A percentile compares a stretch with the other conserved stretches of the same genome.
Evolutionary conservation across 2,888 invertebrate genomes (phyloP).

Genomic region (Hydraecia micacea): DNA sequence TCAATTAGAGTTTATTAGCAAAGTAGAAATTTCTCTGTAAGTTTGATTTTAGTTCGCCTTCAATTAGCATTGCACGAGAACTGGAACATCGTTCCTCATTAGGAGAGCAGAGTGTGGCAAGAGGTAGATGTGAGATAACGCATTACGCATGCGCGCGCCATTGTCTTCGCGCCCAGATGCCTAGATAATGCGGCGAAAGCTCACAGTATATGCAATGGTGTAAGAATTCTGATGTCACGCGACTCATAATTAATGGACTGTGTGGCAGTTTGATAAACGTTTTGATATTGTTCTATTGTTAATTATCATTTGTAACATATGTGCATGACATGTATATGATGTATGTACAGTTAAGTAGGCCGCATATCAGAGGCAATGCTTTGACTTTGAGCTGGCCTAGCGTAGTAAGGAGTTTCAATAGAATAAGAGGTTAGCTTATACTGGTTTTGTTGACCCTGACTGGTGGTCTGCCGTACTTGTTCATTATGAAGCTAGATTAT

Average conservation of each 20-base stretch:
- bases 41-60: constrained; percentile 69
- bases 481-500: neutral
- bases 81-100: constrained; percentile 87
- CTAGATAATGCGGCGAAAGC: constrained; percentile 83
- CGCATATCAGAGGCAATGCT: no score
- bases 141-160: constrained; percentile 88
- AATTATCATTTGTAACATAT: constrained; percentile 7
- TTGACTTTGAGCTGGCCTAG: neutral
- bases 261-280: constrained; percentile 19
- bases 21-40: constrained; percentile 72
- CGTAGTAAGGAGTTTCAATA: neutral
- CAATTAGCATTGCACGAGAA: constrained; percentile 83
- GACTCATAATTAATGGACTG: constrained; percentile 48
- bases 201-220: constrained; percentile 75
- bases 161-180: constrained; percentile 85
- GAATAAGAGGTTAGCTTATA: neutral
- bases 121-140: constrained; percentile 88
- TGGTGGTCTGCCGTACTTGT: neutral
- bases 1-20: constrained; percentile 81
- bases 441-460: neutral
- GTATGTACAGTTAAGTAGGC: neutral
- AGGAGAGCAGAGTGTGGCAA: constrained; percentile 87
- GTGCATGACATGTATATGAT: neutral
- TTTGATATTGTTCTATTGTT: constrained; percentile 49
- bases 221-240: constrained; percentile 78